phyloP scores from a whole-genome alignment of 2,797 vertebrate genomes.

The Microtus obscurus region DNA sequence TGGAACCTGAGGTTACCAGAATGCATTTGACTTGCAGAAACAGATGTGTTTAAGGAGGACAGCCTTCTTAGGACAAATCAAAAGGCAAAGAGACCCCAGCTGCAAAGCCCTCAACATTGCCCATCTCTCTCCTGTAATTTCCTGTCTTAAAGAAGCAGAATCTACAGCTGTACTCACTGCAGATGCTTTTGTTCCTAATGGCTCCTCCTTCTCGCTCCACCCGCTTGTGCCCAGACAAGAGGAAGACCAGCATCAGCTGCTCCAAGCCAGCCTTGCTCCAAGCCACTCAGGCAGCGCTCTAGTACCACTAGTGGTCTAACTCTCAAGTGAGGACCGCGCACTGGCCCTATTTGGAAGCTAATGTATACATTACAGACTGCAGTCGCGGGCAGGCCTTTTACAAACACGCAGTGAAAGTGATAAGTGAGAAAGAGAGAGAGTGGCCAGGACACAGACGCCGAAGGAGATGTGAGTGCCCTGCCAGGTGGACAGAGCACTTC shows the following conservation, averaged over 20 bases:
- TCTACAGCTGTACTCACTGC: neutral
- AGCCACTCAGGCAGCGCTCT: neutral
- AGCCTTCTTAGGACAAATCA: constrained; percentile 52
- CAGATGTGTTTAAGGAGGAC: constrained; percentile 49
- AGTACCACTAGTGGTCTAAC: neutral
- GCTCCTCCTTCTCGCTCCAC: constrained; percentile 59
- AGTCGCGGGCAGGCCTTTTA: constrained; percentile 28
- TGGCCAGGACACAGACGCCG: constrained; percentile 35
- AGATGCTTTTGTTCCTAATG: constrained; percentile 48
- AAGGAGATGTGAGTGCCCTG: constrained; percentile 3
- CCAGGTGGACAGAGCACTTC: neutral
- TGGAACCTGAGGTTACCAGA: constrained; percentile 54
- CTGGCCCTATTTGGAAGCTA: constrained; percentile 74
- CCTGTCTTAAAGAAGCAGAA: neutral
- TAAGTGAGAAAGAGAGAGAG: neutral
- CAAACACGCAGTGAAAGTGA: neutral
- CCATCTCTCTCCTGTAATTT: constrained; percentile 1
- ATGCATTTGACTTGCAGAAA: neutral
- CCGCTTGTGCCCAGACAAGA: constrained; percentile 19
- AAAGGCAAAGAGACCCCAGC: constrained; percentile 40
- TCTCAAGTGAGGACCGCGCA: constrained; percentile 8
- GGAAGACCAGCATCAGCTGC: neutral
- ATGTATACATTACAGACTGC: constrained; percentile 45
- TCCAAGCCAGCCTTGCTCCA: neutral
- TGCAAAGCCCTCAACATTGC: neutral